Evolutionary conservation across 2,113 vertebrate species (phyloP).

Genomic region (Microtus pennsylvanicus): DNA sequence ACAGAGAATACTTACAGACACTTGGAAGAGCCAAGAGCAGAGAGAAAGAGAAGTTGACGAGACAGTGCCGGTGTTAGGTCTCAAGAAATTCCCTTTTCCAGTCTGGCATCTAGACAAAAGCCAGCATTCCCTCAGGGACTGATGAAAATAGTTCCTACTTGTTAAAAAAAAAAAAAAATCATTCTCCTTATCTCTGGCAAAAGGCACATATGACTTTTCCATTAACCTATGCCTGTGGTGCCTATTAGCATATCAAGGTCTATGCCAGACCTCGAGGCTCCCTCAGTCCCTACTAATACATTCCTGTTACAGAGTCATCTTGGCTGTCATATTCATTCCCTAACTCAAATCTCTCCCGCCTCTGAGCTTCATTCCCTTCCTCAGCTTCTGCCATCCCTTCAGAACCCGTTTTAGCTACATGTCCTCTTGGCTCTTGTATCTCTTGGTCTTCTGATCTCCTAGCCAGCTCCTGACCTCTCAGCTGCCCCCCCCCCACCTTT

Average conservation of each 20-base stretch:
- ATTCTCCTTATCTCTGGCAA: not conserved
- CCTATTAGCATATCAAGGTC: not conserved
- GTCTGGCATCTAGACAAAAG: not conserved
- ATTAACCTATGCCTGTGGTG: not conserved
- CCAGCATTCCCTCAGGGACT: not conserved
- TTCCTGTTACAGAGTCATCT: not conserved
- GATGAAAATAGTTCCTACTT: not conserved
- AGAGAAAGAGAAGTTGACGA: not conserved
- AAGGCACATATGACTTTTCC: not conserved
- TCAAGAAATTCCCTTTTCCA: not conserved
- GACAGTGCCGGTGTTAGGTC: not conserved
- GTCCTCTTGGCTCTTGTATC: not conserved
- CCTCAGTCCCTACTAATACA: not conserved
- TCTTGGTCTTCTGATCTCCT: not conserved
- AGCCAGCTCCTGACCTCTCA: not conserved
- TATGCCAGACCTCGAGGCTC: not conserved
- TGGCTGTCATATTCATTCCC: not conserved
- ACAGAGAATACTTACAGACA: not conserved
- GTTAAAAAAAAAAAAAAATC: not conserved
- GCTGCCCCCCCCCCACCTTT: not conserved
- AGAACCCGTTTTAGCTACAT: not conserved
- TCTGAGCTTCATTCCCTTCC: not conserved
- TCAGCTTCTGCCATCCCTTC: not conserved
- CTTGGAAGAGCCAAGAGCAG: not conserved
- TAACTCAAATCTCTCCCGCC: fast-evolving